Evolutionary conservation across 2,888 invertebrate genomes (phyloP).

Genomic region (Drosophila putrida): DNA sequence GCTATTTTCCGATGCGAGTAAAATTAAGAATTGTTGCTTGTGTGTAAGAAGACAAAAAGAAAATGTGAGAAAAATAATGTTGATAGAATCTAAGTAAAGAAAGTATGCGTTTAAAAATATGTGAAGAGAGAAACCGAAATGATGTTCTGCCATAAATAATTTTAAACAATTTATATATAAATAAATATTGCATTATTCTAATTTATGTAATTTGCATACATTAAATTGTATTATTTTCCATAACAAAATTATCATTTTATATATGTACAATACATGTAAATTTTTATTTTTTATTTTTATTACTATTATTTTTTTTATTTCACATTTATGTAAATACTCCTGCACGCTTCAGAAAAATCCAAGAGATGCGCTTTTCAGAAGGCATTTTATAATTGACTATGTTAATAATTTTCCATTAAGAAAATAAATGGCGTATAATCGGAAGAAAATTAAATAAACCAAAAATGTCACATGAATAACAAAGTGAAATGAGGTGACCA

Average conservation of each 20-base stretch:
- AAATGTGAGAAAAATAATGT: constrained; percentile 21
- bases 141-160: constrained; percentile 66
- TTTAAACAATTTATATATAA: constrained; percentile 52
- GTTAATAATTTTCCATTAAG: constrained; percentile 1
- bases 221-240: constrained; percentile 8
- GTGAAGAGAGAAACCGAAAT: constrained; percentile 22
- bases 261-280: constrained; percentile 10
- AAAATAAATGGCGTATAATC: not conserved
- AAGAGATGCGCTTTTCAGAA: not conserved
- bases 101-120: constrained; percentile 14
- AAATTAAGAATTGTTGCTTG: constrained; percentile 40
- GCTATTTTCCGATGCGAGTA: constrained; percentile 29
- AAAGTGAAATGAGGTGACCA: constrained; percentile 12
- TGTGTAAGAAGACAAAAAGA: constrained; percentile 57
- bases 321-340: not conserved
- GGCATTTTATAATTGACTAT: constrained; percentile 8
- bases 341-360: not conserved
- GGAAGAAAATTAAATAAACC: constrained; percentile 17
- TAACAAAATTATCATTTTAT: constrained; percentile 11
- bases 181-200: constrained; percentile 49
- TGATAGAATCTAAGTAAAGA: constrained; percentile 63
- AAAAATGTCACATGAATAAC: constrained; percentile 14
- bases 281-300: not conserved
- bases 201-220: constrained; percentile 28
- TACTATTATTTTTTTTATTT: not conserved